A percentile compares a stretch with the other conserved stretches of the same genome.
These are phyloP conservation scores for Pseudomyrmex cubaensis DNA, from an alignment of 1,140 invertebrate species.

Conservation along the genomic window DNA sequence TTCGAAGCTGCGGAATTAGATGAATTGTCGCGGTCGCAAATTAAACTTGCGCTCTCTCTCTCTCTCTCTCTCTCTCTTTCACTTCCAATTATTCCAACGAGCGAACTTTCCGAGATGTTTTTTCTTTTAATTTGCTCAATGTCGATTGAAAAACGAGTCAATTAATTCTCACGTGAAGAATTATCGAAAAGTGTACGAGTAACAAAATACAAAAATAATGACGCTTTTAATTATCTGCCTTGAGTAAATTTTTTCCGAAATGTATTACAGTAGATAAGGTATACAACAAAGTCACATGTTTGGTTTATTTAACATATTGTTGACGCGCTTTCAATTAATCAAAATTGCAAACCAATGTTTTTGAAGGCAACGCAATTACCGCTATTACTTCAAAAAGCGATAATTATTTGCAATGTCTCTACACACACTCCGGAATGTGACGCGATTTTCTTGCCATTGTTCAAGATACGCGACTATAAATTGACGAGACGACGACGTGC, in stretches of 20 bases:
- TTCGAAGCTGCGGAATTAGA: conserved; percentile 36
- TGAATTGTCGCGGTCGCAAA: conserved; percentile 20
- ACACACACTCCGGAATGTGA: conserved; percentile 32
- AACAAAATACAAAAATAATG: not conserved
- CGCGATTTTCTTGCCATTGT: conserved; percentile 47
- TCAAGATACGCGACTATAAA: conserved; percentile 49
- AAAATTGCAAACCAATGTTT: conserved; percentile 13
- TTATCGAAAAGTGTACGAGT: not conserved
- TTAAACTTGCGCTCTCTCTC: conserved; percentile 2
- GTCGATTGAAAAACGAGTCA: conserved; percentile 1
- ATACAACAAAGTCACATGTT: not conserved
- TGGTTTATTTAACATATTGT: too few relatives aligned
- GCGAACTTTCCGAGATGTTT: not conserved
- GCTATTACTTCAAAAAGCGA: conserved; percentile 8
- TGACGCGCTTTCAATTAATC: not conserved
- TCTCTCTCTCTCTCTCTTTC: too few relatives aligned
- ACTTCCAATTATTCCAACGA: conserved; percentile 20
- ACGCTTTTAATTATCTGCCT: not conserved
- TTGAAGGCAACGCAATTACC: not conserved
- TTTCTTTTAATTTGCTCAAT: conserved; percentile 20
- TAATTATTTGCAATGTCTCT: conserved; percentile 15
- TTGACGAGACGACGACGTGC: conserved; percentile 44
- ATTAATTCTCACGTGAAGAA: conserved; percentile 25
- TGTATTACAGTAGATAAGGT: not conserved
- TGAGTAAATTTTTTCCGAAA: too few relatives aligned